phyloP scores from a whole-genome alignment of 1,140 invertebrate genomes.

The Ips typographus region DNA sequence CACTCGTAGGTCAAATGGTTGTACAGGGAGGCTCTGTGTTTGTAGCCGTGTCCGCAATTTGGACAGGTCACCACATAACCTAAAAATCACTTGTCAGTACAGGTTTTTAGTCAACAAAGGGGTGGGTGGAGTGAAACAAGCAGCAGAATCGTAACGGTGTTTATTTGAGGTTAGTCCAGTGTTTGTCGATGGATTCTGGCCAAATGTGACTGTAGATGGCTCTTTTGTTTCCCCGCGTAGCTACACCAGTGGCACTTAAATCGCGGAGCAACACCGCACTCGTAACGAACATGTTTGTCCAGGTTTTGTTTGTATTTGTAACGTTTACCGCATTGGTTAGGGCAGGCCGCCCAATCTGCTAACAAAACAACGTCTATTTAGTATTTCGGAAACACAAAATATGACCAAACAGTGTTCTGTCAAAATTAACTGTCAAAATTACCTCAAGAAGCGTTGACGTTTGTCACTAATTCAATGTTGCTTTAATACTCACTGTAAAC shows the following conservation, averaged over 20 bases:
- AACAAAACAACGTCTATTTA: neutral
- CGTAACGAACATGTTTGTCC: conserved; percentile 63
- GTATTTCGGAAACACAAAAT: too few species aligned
- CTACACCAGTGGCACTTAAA: conserved; percentile 24
- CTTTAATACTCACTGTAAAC: neutral
- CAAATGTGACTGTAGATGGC: conserved; percentile 15
- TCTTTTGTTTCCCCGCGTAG: conserved; percentile 18
- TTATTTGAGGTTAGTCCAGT: too few species aligned
- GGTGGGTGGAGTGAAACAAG: too few species aligned
- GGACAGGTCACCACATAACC: neutral
- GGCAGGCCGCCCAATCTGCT: neutral
- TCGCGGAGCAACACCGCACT: conserved; percentile 62
- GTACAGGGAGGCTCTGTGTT: neutral
- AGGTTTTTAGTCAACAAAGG: too few species aligned
- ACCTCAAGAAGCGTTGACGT: neutral
- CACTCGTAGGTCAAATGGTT: conserved; percentile 14
- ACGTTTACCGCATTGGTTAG: conserved; percentile 10
- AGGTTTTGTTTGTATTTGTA: conserved; percentile 58
- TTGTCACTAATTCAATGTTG: neutral
- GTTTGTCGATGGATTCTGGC: conserved; percentile 3
- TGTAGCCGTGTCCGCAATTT: conserved; percentile 10
- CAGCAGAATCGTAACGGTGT: too few species aligned
- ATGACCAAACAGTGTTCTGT: neutral
- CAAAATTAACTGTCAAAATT: neutral
- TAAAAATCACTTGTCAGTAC: neutral